Base-by-base conservation (phyloP, 2,797 vertebrate species). In the Galagoides demidoff region DNA sequence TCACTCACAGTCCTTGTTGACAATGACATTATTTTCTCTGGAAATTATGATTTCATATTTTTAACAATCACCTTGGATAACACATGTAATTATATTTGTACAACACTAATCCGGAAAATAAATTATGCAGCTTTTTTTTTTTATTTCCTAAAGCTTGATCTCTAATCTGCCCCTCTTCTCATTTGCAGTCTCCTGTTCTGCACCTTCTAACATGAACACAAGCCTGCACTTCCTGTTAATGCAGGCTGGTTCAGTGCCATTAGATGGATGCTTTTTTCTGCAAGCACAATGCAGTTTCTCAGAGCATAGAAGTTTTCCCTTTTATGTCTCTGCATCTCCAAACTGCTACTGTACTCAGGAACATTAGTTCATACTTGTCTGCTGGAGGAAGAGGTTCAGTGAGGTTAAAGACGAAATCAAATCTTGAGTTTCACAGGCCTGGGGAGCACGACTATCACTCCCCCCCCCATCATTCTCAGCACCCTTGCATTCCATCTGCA, bases 91-190 rank as follows among this genome's bases (percentile, higher is more conserved):
- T 90, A 27, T 3, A 64, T 88, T 84, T 87, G 74, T 3, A 87
- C 92, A 95, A 89, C 12, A 70, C 17, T 52, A 92, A 87, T 14
- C 34, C 81, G 52, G 66, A 92, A 94, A 86, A 86, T 85, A 55
- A 94, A 71, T 63, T 13, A 92, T 78, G 52, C 52, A 74, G 20
- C 49, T 29, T 87, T 34, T 66, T 90, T 20, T 34, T 66, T 87
- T 43, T 43, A 16, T 68, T 37, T 68, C 29, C 90, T 78, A 76
- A 83, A 90, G 5, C 13, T n/a, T 68, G 7, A 57, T 20, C 55
- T 90, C 29, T 76, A 49, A 57, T 68, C 9, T 52, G 20, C 17
- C 17, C 89, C 17, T 63, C 37, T 52, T 7, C 6, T 11, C 20
- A 31, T 25, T 59, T 20, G 31, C 55, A n/a, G 77, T 43, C 66